phyloP scores from a whole-genome alignment of 2,888 invertebrate species.

The Melanchra persicariae region DNA sequence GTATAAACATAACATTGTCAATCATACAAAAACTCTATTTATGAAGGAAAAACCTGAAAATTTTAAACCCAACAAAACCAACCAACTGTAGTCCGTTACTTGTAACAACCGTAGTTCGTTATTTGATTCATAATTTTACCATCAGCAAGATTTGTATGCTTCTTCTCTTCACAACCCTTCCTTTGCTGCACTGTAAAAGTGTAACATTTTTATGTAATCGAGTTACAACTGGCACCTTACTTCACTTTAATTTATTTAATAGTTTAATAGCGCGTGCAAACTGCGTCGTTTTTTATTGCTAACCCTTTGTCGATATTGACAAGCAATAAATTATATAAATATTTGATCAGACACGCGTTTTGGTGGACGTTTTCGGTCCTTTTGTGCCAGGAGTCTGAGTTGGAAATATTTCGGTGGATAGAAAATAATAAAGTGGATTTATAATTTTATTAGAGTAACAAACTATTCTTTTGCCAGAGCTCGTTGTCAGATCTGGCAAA shows the following conservation, averaged over 20 bases:
- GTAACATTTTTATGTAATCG: slow-evolving; percentile 35
- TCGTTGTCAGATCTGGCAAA: no score
- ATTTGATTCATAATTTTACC: no score
- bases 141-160: no score
- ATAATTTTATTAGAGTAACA: background rate
- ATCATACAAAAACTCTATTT: no score
- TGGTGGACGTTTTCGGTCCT: slow-evolving; percentile 24
- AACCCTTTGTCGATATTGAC: slow-evolving; percentile 87
- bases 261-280: slow-evolving; percentile 84
- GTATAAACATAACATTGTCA: no score
- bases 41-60: no score
- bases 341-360: slow-evolving; percentile 85
- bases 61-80: no score
- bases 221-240: slow-evolving; percentile 57
- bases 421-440: background rate
- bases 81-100: no score
- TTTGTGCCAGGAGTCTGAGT: background rate
- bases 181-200: background rate
- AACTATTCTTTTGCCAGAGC: no score
- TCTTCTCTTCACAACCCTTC: background rate
- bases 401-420: background rate
- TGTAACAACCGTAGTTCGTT: no score
- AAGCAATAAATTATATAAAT: slow-evolving; percentile 86
- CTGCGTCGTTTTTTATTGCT: slow-evolving; percentile 77
- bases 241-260: slow-evolving; percentile 76